phyloP scores from a whole-genome alignment of 2,888 invertebrate species.

The Orthosia gracilis region DNA sequence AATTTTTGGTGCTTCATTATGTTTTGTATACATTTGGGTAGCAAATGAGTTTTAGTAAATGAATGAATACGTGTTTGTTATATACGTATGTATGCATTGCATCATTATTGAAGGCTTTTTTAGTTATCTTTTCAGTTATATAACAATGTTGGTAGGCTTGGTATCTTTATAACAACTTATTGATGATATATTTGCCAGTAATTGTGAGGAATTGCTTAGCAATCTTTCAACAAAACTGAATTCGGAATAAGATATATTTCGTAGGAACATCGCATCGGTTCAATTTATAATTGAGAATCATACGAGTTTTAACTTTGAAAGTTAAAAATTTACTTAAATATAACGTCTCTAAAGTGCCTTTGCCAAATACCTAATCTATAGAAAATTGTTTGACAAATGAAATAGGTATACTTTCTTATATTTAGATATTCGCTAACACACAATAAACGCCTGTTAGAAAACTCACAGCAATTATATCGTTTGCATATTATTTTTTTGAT shows the following conservation, averaged over 20 bases:
- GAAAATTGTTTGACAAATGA: not conserved
- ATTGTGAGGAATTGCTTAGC: constrained; percentile 18
- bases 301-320: too few relatives aligned
- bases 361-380: too few relatives aligned
- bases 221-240: constrained; percentile 31
- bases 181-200: not conserved
- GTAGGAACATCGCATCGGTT: constrained; percentile 3
- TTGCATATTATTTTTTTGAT: constrained; percentile 35
- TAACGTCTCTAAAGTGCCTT: too few relatives aligned
- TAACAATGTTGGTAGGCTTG: not conserved
- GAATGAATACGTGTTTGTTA: too few relatives aligned
- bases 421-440: not conserved
- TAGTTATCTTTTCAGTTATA: not conserved
- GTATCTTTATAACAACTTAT: not conserved
- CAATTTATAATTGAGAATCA: not conserved
- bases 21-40: not conserved
- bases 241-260: constrained; percentile 11
- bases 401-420: not conserved
- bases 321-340: not conserved
- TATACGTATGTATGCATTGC: too few relatives aligned
- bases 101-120: not conserved
- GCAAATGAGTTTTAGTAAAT: not conserved
- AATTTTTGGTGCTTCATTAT: constrained; percentile 13
- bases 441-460: constrained; percentile 57
- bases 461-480: constrained; percentile 52